Evolutionary conservation across 2,797 vertebrate species (phyloP).

Genomic region (Sebastolobus altivelis): DNA sequence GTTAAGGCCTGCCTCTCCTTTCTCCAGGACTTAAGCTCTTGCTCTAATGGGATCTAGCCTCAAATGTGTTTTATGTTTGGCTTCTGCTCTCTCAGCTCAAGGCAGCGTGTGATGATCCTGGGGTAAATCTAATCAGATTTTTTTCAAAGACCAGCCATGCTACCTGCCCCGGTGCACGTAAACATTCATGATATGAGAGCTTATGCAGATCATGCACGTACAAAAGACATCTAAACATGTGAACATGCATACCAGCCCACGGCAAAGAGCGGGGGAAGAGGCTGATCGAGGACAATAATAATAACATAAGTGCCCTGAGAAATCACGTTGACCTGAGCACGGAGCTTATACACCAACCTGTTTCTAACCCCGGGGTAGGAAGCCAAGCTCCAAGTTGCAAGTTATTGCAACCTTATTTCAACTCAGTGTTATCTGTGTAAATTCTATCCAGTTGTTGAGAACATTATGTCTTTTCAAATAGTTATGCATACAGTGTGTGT

Average conservation of each 20-base stretch:
- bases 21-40: constrained; percentile 46
- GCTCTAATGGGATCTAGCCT: constrained; percentile 68
- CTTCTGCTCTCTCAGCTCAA: constrained; percentile 55
- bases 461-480: constrained; percentile 23
- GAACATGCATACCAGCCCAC: neutral
- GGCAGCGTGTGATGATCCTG: constrained; percentile 56
- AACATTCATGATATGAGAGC: constrained; percentile 19
- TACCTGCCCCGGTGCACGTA: constrained; percentile 27
- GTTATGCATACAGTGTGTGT: constrained; percentile 5
- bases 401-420: constrained; percentile 10
- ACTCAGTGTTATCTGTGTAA: neutral
- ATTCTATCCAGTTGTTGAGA: neutral
- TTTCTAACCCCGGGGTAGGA: constrained; percentile 20
- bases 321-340: constrained; percentile 18
- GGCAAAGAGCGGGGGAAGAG: neutral
- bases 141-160: constrained; percentile 39
- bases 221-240: neutral
- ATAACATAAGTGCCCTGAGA: constrained; percentile 10
- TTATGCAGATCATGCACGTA: neutral
- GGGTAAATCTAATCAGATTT: constrained; percentile 66
- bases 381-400: neutral
- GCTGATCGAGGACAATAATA: constrained; percentile 21
- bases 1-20: constrained; percentile 55
- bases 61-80: constrained; percentile 68
- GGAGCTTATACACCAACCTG: neutral